Evolutionary conservation across 2,888 invertebrate species (phyloP).

Genomic region (Ischnus inquisitorius): DNA sequence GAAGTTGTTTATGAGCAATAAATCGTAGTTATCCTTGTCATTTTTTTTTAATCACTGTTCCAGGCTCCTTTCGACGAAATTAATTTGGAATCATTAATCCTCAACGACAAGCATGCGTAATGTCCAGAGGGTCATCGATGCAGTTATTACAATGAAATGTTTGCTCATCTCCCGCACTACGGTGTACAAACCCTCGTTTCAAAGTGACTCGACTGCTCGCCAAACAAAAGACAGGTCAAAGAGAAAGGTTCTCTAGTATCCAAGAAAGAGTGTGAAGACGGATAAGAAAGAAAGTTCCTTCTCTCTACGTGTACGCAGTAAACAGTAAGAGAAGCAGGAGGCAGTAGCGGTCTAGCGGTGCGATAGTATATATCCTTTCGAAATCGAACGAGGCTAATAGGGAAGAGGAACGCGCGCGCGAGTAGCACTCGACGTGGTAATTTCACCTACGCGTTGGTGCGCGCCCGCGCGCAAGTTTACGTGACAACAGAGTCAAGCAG

Average conservation of each 20-base stretch:
- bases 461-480: slow-evolving; percentile 67
- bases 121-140: background rate
- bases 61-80: too few relatives aligned
- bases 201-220: background rate
- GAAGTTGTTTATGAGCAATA: too few relatives aligned
- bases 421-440: slow-evolving; percentile 80
- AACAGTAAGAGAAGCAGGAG: slow-evolving; percentile 58
- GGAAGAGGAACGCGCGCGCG: slow-evolving; percentile 78
- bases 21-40: too few relatives aligned
- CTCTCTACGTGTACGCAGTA: slow-evolving; percentile 56
- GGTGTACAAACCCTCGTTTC: background rate
- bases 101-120: background rate
- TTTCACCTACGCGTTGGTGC: slow-evolving; percentile 82
- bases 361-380: slow-evolving; percentile 66
- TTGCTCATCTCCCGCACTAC: background rate
- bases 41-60: too few relatives aligned
- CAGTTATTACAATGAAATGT: background rate
- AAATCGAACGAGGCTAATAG: slow-evolving; percentile 83
- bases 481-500: slow-evolving; percentile 62
- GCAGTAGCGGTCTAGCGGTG: slow-evolving; percentile 51
- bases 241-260: slow-evolving; percentile 62
- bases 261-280: slow-evolving; percentile 60
- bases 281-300: slow-evolving; percentile 65
- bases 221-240: slow-evolving; percentile 29
- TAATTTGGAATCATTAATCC: too few relatives aligned